Conservation (phyloP, 2,888 invertebrate species). For the Nasonia oneida region DNA sequence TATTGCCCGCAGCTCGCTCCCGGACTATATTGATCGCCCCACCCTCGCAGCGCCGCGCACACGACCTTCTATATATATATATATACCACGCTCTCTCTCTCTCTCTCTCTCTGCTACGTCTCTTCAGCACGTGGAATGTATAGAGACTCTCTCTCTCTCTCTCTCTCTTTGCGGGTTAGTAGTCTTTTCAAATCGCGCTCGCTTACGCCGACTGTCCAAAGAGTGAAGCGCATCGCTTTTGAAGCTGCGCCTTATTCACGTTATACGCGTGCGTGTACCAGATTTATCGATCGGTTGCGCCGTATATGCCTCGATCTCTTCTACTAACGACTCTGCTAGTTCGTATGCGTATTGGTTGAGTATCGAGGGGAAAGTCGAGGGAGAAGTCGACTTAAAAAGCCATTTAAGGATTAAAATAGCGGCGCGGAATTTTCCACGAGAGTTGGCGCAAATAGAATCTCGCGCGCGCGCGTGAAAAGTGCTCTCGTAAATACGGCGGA, state of each 20-base stretch:
- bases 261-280: neutral
- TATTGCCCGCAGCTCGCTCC: conserved; percentile 66
- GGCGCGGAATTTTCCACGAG: neutral
- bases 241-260: neutral
- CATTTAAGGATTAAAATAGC: neutral
- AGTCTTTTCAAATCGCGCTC: conserved; percentile 15
- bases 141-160: conserved; percentile 18
- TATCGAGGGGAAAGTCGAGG: no score
- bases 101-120: conserved; percentile 9
- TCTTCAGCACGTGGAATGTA: conserved; percentile 40
- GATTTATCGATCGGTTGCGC: neutral
- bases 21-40: conserved; percentile 75
- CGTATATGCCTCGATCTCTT: no score
- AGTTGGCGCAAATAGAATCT: neutral
- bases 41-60: conserved; percentile 67
- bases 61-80: conserved; percentile 45
- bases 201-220: neutral
- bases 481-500: neutral
- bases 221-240: neutral
- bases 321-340: no score
- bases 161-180: neutral
- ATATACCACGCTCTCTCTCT: neutral
- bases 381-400: neutral
- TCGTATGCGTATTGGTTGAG: no score
- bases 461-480: neutral